Conservation (phyloP, 2,797 vertebrate genomes). For the Enteromius paludinosus region DNA sequence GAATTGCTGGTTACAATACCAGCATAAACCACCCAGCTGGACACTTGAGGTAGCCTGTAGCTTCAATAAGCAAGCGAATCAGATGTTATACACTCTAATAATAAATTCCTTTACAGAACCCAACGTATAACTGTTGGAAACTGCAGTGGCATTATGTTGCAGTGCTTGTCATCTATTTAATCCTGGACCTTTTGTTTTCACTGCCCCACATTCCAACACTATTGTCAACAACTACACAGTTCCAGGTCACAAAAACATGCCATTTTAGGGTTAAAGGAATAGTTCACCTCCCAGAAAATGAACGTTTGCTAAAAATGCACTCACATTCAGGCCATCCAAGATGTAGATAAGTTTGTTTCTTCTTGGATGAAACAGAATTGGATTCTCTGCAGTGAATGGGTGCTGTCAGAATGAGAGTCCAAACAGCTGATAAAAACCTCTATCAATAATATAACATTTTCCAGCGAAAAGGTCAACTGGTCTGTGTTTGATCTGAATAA, state of each 20-base stretch:
- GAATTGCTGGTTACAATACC: constrained; percentile 79
- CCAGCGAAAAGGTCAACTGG: not conserved
- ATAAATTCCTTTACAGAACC: not conserved
- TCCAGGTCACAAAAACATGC: constrained; percentile 15
- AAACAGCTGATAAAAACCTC: not conserved
- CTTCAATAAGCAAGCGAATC: constrained; percentile 64
- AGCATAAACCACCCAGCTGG: constrained; percentile 83
- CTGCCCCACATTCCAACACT: not conserved
- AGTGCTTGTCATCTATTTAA: constrained; percentile 3
- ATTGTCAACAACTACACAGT: constrained; percentile 10
- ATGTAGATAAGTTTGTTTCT: not conserved
- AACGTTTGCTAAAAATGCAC: not conserved
- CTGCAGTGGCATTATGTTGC: not conserved
- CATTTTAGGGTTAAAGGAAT: not conserved
- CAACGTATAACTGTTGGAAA: not conserved
- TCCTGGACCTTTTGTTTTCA: constrained; percentile 16
- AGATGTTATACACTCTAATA: constrained; percentile 1
- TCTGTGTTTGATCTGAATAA: too few relatives aligned
- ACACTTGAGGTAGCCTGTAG: constrained; percentile 82
- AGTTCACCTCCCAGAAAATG: not conserved
- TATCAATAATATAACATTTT: not conserved
- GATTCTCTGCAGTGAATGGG: not conserved
- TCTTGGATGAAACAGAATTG: not conserved
- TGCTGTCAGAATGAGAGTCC: not conserved
- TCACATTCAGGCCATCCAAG: not conserved